A percentile compares a stretch with the other conserved stretches of the same genome.
phyloP scores from a whole-genome alignment of 1,140 invertebrate species.

The Manduca sexta region DNA sequence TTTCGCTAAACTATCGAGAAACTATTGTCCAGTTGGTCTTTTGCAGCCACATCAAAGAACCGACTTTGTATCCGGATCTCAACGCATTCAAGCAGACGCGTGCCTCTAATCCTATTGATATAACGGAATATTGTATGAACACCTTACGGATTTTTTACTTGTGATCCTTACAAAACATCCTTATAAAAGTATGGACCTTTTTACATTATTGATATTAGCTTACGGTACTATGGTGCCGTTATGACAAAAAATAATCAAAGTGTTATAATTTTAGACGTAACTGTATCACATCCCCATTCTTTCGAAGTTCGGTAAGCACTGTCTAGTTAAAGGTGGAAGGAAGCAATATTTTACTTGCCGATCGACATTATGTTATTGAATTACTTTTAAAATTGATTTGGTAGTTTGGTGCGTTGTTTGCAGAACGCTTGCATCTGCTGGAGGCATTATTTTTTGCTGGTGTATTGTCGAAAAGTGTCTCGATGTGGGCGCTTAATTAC shows the following conservation, averaged over 20 bases:
- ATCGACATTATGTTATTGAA: conserved; percentile 71
- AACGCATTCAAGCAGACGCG: conserved; percentile 41
- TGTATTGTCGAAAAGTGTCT: conserved; percentile 36
- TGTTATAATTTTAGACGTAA: conserved; percentile 70
- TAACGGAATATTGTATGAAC: conserved; percentile 63
- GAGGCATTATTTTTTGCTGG: conserved; percentile 40
- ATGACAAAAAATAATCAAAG: conserved; percentile 50
- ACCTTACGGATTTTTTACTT: conserved; percentile 60
- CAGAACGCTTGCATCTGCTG: conserved; percentile 59
- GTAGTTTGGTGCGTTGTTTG: conserved; percentile 48
- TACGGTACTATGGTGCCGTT: conserved; percentile 56
- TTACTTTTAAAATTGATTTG: conserved; percentile 65
- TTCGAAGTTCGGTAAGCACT: conserved; percentile 33
- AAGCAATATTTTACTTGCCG: conserved; percentile 60
- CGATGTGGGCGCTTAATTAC: conserved; percentile 70
- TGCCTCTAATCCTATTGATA: conserved; percentile 69
- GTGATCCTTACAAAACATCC: conserved; percentile 36
- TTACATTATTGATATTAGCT: conserved; percentile 45
- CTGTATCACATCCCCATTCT: conserved; percentile 52
- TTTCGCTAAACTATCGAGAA: conserved; percentile 35
- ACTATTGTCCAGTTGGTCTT: conserved; percentile 48
- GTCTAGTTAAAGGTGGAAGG: conserved; percentile 62
- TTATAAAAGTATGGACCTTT: conserved; percentile 61
- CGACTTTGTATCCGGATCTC: conserved; percentile 52
- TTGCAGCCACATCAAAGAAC: conserved; percentile 63